Evolutionary conservation across 2,797 vertebrate genomes (phyloP).

Genomic region (Dallia pectoralis): DNA sequence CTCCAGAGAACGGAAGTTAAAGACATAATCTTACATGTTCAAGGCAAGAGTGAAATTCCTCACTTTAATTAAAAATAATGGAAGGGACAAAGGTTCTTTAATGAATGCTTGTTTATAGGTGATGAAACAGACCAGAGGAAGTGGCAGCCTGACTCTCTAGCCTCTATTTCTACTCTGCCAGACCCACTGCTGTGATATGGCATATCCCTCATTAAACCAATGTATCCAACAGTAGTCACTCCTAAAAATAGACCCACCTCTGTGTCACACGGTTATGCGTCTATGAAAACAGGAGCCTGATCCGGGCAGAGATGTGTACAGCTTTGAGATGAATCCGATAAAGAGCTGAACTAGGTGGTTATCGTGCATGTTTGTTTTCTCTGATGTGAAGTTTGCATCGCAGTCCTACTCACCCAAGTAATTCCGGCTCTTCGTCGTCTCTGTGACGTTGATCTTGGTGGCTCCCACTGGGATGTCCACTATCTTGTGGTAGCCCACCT

Average conservation of each 20-base stretch:
- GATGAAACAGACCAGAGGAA: conserved; percentile 3
- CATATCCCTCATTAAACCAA: conserved; percentile 62
- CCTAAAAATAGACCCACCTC: conserved; percentile 53
- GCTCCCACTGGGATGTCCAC: conserved; percentile 97
- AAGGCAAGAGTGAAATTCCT: conserved; percentile 45
- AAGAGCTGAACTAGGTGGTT: background rate
- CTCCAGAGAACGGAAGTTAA: too few species aligned
- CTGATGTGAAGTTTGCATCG: background rate
- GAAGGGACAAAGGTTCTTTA: conserved; percentile 47
- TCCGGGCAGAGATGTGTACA: conserved; percentile 21
- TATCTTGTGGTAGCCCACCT: conserved; percentile 96
- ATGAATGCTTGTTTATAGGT: conserved; percentile 64
- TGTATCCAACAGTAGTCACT: conserved; percentile 49
- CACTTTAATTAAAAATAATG: conserved; percentile 59
- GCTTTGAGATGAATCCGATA: conserved; percentile 1
- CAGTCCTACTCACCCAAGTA: conserved; percentile 85
- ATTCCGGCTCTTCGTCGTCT: conserved; percentile 97
- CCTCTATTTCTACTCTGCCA: conserved; percentile 17
- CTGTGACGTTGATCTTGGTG: conserved; percentile 95
- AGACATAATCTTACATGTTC: conserved; percentile 15
- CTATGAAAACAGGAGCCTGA: conserved; percentile 33
- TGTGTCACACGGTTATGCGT: conserved; percentile 50
- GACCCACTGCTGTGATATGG: conserved; percentile 44
- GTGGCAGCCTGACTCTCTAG: background rate
- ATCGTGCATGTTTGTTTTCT: background rate